Conservation (phyloP, 2,113 vertebrate genomes). For the Galbula dea region DNA sequence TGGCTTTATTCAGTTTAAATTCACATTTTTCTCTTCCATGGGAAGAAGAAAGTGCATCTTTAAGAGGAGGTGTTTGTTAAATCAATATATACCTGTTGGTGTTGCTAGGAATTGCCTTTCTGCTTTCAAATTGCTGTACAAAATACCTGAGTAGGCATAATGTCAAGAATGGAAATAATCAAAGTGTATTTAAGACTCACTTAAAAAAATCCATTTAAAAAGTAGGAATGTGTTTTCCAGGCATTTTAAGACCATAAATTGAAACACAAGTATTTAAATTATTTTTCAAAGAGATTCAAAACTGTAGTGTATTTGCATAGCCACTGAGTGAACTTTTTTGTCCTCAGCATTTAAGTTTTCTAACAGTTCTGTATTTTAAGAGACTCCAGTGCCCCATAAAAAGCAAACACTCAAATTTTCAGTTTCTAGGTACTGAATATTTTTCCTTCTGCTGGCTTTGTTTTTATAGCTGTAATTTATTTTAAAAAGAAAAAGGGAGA, state of each 20-base stretch:
- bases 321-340: constrained; percentile 67
- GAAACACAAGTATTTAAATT: constrained; percentile 74
- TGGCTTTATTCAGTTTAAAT: constrained; percentile 71
- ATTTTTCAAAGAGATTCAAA: constrained; percentile 72
- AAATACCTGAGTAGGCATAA: constrained; percentile 64
- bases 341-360: constrained; percentile 79
- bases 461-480: constrained; percentile 88
- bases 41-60: constrained; percentile 63
- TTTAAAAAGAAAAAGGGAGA: constrained; percentile 73
- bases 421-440: constrained; percentile 76
- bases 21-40: constrained; percentile 59
- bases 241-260: constrained; percentile 68
- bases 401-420: constrained; percentile 80
- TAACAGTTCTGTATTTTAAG: constrained; percentile 82
- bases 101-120: constrained; percentile 68
- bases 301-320: constrained; percentile 70
- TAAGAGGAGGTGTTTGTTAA: constrained; percentile 69
- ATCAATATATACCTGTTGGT: constrained; percentile 57
- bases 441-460: constrained; percentile 82
- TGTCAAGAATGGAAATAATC: constrained; percentile 72
- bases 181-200: constrained; percentile 68
- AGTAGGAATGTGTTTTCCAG: constrained; percentile 50
- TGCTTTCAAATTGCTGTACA: constrained; percentile 64
- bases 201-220: constrained; percentile 71
- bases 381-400: constrained; percentile 85